Evolutionary conservation across 2,113 vertebrate species (phyloP), one percentile per base, ranked within the genome.

Genomic region (Tyto alba): DNA sequence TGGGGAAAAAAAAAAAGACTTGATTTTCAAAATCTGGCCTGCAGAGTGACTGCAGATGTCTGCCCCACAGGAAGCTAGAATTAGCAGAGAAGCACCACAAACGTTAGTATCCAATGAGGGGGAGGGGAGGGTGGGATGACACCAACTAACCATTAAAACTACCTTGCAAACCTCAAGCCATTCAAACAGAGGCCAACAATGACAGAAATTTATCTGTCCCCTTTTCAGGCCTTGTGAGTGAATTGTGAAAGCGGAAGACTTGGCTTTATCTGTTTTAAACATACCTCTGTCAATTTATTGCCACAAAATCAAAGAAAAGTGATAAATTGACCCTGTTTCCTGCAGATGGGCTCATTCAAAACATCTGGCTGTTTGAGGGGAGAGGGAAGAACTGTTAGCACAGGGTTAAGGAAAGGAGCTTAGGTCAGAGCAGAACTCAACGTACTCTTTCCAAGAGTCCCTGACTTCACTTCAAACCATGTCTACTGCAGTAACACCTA

Each of bases 51-150:
- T 59, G 38, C 22, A 76, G 63, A 50, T 25, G 22, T 43, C 48
- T 50, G 41, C 32, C 53, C 45, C 22, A 21, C 13, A 71, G 56
- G 23, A 71, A 82, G 50, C 36, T 34, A 30, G 5, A 40, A 64
- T 45, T 36, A 36, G 38, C 11, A 45, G 34, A 83, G 34, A 50
- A 77, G 27, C 34, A 57, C 32, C 26, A 59, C 38, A 38, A 45
- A 43, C 6, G 16, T 32, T 40, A 47, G 55, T 25, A 47, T 57
- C 59, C 34, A 29, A 3, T 9, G 7, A 2, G 4, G 6, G 43
- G 8, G 11, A 13, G 6, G 21, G 16, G 34, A 7, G 12, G 7
- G 16, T 1, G 7, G 30, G 47, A 36, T 0, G 2, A 66, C 38
- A 87, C 41, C 26, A 48, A 68, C 52, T 16, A 40, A 57, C 16